Evolutionary conservation across 2,113 vertebrate species (phyloP).

Genomic region (Uria lomvia): DNA sequence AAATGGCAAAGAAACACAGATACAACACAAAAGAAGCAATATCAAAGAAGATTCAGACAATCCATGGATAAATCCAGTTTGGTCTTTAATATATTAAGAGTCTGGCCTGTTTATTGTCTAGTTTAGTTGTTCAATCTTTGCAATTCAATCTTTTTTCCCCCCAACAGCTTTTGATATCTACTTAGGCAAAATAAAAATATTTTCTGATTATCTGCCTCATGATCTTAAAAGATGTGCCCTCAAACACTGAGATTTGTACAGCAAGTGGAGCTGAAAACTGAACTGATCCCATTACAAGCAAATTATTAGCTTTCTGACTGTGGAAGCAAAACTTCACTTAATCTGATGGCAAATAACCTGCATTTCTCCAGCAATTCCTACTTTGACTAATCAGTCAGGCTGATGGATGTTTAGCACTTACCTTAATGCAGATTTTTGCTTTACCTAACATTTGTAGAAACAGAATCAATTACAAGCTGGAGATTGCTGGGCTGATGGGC

Average conservation of each 20-base stretch:
- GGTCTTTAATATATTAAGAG: not conserved
- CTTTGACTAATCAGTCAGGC: conserved; percentile 65
- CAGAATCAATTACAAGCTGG: conserved; percentile 67
- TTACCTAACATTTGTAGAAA: conserved; percentile 72
- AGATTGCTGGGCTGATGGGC: conserved; percentile 52
- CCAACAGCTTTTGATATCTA: not conserved
- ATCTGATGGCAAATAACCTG: conserved; percentile 70
- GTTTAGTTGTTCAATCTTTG: not conserved
- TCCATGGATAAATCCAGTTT: not conserved
- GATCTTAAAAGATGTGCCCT: conserved; percentile 9
- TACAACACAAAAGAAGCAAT: not conserved
- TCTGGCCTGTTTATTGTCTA: not conserved
- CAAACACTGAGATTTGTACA: conserved; percentile 34
- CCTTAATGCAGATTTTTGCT: conserved; percentile 72
- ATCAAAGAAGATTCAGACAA: not conserved
- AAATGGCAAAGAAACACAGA: not conserved
- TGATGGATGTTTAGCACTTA: conserved; percentile 68
- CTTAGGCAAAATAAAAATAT: conserved; percentile 19
- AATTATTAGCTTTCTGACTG: conserved; percentile 68
- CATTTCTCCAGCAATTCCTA: conserved; percentile 65
- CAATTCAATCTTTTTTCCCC: not conserved
- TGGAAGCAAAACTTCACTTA: conserved; percentile 72
- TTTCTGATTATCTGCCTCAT: not conserved
- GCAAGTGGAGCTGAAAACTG: conserved; percentile 35
- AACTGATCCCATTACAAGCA: conserved; percentile 48